Conservation (phyloP, 2,888 invertebrate genomes). For the Heteropelma amictum region DNA sequence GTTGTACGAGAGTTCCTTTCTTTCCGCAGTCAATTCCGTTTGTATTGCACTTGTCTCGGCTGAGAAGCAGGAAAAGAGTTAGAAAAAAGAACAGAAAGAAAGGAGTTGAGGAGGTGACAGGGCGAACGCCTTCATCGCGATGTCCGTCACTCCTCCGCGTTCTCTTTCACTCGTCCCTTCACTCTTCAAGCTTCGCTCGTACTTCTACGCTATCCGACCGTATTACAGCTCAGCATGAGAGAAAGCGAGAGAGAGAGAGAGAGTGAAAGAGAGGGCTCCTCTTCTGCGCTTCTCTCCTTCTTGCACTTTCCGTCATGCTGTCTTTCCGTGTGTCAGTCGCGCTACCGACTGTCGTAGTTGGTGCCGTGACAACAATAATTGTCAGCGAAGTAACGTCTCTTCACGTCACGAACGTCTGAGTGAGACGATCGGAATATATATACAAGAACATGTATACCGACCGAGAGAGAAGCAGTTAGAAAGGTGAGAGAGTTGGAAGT, state of each 20-base stretch:
- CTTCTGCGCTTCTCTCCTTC: constrained; percentile 65
- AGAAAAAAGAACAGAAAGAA: constrained; percentile 28
- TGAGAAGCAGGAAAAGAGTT: constrained; percentile 14
- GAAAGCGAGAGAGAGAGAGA: constrained; percentile 38
- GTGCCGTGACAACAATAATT: constrained; percentile 75
- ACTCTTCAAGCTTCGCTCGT: constrained; percentile 35
- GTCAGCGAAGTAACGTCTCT: constrained; percentile 73
- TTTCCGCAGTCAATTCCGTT: constrained; percentile 17
- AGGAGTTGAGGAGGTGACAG: constrained; percentile 65
- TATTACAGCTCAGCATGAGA: constrained; percentile 29
- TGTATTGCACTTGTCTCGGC: constrained; percentile 25
- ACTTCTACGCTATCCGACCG: constrained; percentile 35
- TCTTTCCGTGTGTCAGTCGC: constrained; percentile 74
- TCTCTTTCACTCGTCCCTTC: constrained; percentile 60
- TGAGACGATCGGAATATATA: constrained; percentile 58
- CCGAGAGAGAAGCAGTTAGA: constrained; percentile 18
- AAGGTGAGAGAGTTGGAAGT: constrained; percentile 51
- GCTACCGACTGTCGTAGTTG: constrained; percentile 71
- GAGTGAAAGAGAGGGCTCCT: constrained; percentile 44
- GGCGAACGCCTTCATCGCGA: constrained; percentile 75
- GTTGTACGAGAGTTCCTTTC: constrained; percentile 38
- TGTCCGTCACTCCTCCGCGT: constrained; percentile 72
- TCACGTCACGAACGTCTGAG: constrained; percentile 58
- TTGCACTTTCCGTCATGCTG: constrained; percentile 70
- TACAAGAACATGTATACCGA: constrained; percentile 27